Evolutionary conservation across 2,888 invertebrate genomes (phyloP).

Genomic region (Patella pellucida): DNA sequence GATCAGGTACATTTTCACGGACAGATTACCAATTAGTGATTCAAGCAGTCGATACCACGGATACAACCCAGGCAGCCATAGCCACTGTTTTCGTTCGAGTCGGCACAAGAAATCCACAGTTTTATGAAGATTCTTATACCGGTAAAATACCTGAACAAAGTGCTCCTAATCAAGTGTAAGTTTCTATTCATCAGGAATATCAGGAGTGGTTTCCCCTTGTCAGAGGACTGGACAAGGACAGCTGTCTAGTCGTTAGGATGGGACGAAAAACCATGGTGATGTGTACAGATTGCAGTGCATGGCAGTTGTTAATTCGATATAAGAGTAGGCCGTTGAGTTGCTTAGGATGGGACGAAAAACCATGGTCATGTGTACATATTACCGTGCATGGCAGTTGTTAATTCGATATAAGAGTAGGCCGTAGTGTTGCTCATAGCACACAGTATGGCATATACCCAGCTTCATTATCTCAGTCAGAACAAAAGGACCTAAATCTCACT

Average conservation of each 20-base stretch:
- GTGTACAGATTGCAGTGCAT: no score
- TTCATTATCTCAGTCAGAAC: no score
- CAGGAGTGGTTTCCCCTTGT: background rate
- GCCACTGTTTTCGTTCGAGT: slow-evolving; percentile 81
- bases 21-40: slow-evolving; percentile 93
- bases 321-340: no score
- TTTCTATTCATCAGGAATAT: background rate
- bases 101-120: slow-evolving; percentile 97
- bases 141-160: slow-evolving; percentile 97
- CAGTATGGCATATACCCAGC: no score
- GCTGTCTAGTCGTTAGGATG: no score
- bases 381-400: no score
- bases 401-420: no score
- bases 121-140: slow-evolving; percentile 94
- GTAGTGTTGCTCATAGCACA: no score
- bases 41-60: slow-evolving; percentile 77
- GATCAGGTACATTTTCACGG: slow-evolving; percentile 50
- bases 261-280: background rate
- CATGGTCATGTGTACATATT: no score
- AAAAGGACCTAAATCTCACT: no score
- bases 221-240: no score
- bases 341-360: background rate
- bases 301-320: no score
- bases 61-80: slow-evolving; percentile 45
- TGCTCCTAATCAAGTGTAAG: slow-evolving; percentile 95